A percentile compares a stretch with the other conserved stretches of the same genome.
Evolutionary conservation across 2,113 vertebrate genomes (phyloP).

Genomic region (Platichthys flesus): DNA sequence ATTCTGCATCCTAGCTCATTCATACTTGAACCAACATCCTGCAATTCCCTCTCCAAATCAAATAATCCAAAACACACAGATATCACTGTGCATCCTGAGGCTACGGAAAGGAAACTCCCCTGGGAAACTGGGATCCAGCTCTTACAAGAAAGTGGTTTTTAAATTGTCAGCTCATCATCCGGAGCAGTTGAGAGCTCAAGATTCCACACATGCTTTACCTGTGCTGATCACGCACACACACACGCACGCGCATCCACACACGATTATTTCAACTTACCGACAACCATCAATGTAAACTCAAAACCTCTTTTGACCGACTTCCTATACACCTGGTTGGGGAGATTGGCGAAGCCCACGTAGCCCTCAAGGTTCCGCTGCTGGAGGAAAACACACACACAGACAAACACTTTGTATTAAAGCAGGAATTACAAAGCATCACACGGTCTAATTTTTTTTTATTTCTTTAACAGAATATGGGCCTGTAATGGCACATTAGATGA

Average conservation of each 20-base stretch:
- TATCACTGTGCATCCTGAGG: conserved; percentile 11
- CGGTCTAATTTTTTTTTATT: not conserved
- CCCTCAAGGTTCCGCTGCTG: conserved; percentile 86
- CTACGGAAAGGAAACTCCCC: conserved; percentile 1
- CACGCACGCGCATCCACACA: no score
- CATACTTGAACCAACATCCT: conserved; percentile 20
- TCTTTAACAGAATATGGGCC: not conserved
- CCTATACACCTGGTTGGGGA: conserved; percentile 86
- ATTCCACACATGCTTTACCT: conserved; percentile 2
- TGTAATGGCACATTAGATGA: not conserved
- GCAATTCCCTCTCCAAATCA: conserved; percentile 25
- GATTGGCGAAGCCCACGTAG: conserved; percentile 85
- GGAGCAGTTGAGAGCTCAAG: conserved; percentile 23
- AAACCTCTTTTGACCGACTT: conserved; percentile 86
- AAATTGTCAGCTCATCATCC: conserved; percentile 30
- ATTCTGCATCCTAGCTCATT: not conserved
- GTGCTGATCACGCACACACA: conserved; percentile 17
- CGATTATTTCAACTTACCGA: conserved; percentile 77
- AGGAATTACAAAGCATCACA: not conserved
- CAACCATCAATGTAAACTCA: conserved; percentile 87
- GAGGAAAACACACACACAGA: conserved; percentile 44
- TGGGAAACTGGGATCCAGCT: conserved; percentile 10
- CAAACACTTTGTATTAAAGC: not conserved
- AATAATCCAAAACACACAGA: conserved; percentile 36
- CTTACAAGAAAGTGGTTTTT: not conserved